Evolutionary conservation across 1,140 invertebrate species (phyloP).

Genomic region (Penaeus japonicus): DNA sequence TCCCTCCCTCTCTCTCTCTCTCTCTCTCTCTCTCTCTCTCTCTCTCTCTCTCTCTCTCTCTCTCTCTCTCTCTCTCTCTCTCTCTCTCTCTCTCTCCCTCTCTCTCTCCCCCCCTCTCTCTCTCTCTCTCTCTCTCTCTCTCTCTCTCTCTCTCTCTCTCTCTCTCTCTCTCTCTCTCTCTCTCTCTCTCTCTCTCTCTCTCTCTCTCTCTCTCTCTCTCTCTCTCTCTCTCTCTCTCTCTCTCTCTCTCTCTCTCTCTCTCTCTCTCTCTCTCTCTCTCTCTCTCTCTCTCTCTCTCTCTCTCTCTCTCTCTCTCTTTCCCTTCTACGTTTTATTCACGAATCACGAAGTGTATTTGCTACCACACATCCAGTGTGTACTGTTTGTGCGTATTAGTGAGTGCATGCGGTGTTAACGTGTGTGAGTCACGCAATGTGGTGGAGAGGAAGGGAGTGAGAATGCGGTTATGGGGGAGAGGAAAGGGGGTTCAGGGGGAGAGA

Average conservation of each 20-base stretch:
- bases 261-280: conserved; percentile 11
- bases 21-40: too few relatives aligned
- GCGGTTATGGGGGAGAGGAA: too few relatives aligned
- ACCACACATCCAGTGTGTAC: too few relatives aligned
- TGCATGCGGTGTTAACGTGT: too few relatives aligned
- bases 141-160: conserved; percentile 20
- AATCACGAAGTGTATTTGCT: too few relatives aligned
- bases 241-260: conserved; percentile 22
- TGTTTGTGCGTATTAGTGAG: too few relatives aligned
- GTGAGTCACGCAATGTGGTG: too few relatives aligned
- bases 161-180: conserved; percentile 19
- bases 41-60: too few relatives aligned
- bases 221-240: neutral
- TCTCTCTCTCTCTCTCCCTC: conserved; percentile 16
- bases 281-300: conserved; percentile 16
- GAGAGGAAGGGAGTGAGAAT: too few relatives aligned
- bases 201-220: neutral
- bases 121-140: conserved; percentile 2
- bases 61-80: neutral
- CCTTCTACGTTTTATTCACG: neutral
- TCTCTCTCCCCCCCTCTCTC: neutral
- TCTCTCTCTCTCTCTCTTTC: neutral
- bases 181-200: conserved; percentile 13
- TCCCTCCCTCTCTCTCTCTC: too few relatives aligned
- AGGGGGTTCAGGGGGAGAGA: too few relatives aligned